Conservation (phyloP, 2,888 invertebrate genomes). For the Drosophila multiciliata region DNA sequence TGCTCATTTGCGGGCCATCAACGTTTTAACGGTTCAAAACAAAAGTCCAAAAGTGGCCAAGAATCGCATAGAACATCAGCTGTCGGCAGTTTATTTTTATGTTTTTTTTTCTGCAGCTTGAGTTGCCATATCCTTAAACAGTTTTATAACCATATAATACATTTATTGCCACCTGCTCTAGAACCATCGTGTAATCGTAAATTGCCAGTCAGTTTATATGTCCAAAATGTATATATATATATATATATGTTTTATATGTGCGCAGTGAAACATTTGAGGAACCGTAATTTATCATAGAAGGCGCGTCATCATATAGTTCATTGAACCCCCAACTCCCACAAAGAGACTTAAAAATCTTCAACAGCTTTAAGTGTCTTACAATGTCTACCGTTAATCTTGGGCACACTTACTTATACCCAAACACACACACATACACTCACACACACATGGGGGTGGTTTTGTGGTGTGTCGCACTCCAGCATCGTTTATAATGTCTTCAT, state of each 20-base stretch:
- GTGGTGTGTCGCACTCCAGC: constrained; percentile 45
- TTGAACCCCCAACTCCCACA: constrained; percentile 70
- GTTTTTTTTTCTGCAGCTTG: constrained; percentile 9
- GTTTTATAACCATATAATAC: constrained; percentile 73
- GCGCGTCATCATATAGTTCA: constrained; percentile 75
- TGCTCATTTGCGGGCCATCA: constrained; percentile 21
- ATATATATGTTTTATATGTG: constrained; percentile 26
- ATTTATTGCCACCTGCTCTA: constrained; percentile 72
- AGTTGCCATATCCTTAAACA: constrained; percentile 65
- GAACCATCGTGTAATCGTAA: constrained; percentile 40
- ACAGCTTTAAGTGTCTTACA: constrained; percentile 79
- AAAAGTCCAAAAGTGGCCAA: constrained; percentile 4
- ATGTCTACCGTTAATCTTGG: constrained; percentile 79
- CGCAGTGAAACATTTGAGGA: constrained; percentile 30
- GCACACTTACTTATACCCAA: constrained; percentile 53
- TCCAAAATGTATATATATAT: constrained; percentile 6
- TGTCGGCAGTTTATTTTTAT: constrained; percentile 30
- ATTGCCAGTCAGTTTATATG: constrained; percentile 25
- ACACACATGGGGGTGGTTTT: constrained; percentile 6
- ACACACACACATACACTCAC: constrained; percentile 13
- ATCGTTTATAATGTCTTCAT: constrained; percentile 80
- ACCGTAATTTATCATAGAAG: constrained; percentile 68
- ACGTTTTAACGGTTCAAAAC: constrained; percentile 21
- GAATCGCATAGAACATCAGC: constrained; percentile 33
- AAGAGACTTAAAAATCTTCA: constrained; percentile 72